phyloP scores from a whole-genome alignment of 2,888 invertebrate genomes.

The Platycnemis pennipes region DNA sequence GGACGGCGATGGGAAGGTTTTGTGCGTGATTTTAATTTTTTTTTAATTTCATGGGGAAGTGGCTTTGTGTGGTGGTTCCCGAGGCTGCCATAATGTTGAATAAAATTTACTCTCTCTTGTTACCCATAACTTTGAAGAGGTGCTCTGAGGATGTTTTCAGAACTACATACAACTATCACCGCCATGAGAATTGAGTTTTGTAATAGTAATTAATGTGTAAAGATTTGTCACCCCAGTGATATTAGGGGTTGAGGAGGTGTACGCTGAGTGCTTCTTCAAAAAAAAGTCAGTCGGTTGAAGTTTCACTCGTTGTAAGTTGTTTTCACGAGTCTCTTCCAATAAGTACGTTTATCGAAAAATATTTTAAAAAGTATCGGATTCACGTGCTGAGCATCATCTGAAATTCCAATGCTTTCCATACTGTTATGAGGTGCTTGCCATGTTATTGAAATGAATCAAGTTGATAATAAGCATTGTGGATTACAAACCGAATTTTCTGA shows the following conservation, averaged over 20 bases:
- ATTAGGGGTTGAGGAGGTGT: not conserved
- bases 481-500: not conserved
- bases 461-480: not conserved
- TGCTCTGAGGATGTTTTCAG: not conserved
- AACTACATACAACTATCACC: not conserved
- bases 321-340: not conserved
- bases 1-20: not conserved
- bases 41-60: not conserved
- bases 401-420: not conserved
- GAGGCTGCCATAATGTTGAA: not conserved
- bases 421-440: not conserved
- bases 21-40: not conserved
- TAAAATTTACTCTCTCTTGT: not conserved
- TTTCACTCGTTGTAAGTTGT: not conserved
- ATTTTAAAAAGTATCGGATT: not conserved
- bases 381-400: not conserved
- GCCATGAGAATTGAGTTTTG: slow-evolving; percentile 4
- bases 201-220: not conserved
- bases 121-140: not conserved
- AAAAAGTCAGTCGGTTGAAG: not conserved
- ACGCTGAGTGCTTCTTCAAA: not conserved
- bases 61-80: not conserved
- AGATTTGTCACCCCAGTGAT: not conserved
- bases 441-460: not conserved
- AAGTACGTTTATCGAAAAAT: not conserved